A percentile compares a stretch with the other conserved stretches of the same genome.
These are phyloP conservation scores for Epinotia demarniana DNA, from an alignment of 2,888 invertebrate species.

Conservation along the genomic window DNA sequence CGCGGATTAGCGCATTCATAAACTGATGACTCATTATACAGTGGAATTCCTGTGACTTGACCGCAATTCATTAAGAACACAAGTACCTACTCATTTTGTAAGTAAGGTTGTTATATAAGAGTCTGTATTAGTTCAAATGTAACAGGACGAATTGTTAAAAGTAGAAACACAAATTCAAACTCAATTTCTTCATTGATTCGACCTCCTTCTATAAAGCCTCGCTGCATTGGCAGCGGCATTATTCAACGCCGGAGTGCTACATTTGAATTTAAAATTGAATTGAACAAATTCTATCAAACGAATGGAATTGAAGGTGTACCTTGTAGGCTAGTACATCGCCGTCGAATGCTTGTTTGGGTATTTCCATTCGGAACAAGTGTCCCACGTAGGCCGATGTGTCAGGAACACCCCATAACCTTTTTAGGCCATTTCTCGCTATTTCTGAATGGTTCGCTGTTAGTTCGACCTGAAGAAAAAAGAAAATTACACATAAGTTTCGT, in stretches of 20 bases:
- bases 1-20: slow-evolving; percentile 16
- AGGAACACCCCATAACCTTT: slow-evolving; percentile 84
- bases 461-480: slow-evolving; percentile 67
- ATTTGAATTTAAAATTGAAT: slow-evolving; percentile 43
- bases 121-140: neutral
- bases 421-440: slow-evolving; percentile 81
- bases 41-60: slow-evolving; percentile 11
- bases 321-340: slow-evolving; percentile 88
- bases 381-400: slow-evolving; percentile 89
- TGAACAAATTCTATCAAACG: slow-evolving; percentile 40
- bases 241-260: slow-evolving; percentile 26
- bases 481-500: slow-evolving; percentile 35
- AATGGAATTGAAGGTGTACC: slow-evolving; percentile 75
- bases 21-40: slow-evolving; percentile 12
- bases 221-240: slow-evolving; percentile 29
- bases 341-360: slow-evolving; percentile 89
- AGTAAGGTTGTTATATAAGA: neutral
- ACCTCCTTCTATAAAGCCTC: slow-evolving; percentile 21
- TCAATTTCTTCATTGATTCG: slow-evolving; percentile 33
- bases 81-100: slow-evolving; percentile 2
- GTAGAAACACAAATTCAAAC: slow-evolving; percentile 16
- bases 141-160: slow-evolving; percentile 1
- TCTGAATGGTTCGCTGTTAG: slow-evolving; percentile 79
- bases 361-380: slow-evolving; percentile 88
- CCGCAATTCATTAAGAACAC: slow-evolving; percentile 13